A percentile compares a stretch with the other conserved stretches of the same genome.
These are phyloP conservation scores for Noctua pronuba DNA, from an alignment of 2,888 invertebrate species.

Conservation along the genomic window DNA sequence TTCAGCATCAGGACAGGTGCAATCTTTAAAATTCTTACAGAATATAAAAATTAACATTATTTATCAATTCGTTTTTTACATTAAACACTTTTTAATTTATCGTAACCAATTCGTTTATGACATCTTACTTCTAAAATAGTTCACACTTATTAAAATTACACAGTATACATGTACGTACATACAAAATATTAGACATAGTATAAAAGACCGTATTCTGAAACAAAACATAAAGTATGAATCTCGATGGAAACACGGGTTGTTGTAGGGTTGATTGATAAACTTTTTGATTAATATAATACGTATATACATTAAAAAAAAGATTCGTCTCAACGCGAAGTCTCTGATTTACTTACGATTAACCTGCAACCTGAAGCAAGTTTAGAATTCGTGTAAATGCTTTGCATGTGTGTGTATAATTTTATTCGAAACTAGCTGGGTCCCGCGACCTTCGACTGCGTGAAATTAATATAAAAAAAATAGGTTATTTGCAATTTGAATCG, in stretches of 20 bases:
- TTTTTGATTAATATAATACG: too few relatives aligned
- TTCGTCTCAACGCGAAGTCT: not conserved
- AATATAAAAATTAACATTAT: slow-evolving; percentile 22
- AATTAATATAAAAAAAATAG: too few relatives aligned
- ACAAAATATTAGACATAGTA: slow-evolving; percentile 58
- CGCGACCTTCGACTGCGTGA: too few relatives aligned
- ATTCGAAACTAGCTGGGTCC: not conserved
- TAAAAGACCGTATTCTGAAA: slow-evolving; percentile 21
- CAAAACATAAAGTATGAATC: not conserved
- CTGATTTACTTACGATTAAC: not conserved
- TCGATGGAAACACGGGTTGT: not conserved
- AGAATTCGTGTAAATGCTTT: not conserved
- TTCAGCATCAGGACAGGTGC: not conserved
- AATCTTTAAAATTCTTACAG: slow-evolving; percentile 21
- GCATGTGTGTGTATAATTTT: not conserved
- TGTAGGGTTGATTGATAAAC: not conserved
- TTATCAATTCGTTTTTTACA: slow-evolving; percentile 16
- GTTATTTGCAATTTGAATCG: too few relatives aligned
- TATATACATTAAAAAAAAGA: not conserved
- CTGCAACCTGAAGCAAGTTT: not conserved
- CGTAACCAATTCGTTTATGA: slow-evolving; percentile 52
- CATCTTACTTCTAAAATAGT: slow-evolving; percentile 42
- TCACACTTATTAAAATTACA: slow-evolving; percentile 63
- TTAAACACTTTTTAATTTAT: slow-evolving; percentile 42
- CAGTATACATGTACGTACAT: slow-evolving; percentile 65